These are phyloP conservation scores for Crocallis elinguaria DNA, from an alignment of 2,888 invertebrate genomes.

Conservation along the genomic window DNA sequence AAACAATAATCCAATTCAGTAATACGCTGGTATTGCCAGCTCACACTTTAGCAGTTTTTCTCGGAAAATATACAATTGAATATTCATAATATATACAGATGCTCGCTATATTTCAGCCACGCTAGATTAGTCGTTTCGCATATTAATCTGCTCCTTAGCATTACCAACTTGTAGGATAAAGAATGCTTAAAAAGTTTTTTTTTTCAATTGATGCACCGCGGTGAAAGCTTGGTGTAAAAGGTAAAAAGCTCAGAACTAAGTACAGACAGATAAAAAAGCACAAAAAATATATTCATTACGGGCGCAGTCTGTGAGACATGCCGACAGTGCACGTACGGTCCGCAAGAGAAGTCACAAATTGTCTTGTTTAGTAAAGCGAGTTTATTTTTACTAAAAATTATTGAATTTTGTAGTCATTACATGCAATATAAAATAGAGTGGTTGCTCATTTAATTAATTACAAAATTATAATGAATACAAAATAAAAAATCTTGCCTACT, in stretches of 20 bases:
- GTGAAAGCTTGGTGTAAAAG: constrained; percentile 44
- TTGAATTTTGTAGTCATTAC: too few species aligned
- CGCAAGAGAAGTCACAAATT: constrained; percentile 22
- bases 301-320: constrained; percentile 47
- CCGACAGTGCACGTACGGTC: constrained; percentile 41
- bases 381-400: background rate
- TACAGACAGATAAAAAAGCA: constrained; percentile 51
- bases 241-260: constrained; percentile 48
- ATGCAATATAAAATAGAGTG: too few species aligned
- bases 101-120: constrained; percentile 17
- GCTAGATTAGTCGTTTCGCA: constrained; percentile 21
- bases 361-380: background rate
- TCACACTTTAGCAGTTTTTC: background rate
- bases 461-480: too few species aligned
- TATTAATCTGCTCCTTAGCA: constrained; percentile 9
- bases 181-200: constrained; percentile 9
- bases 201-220: constrained; percentile 19
- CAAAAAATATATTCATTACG: constrained; percentile 56
- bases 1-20: constrained; percentile 3
- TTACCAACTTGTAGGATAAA: background rate
- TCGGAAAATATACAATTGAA: background rate
- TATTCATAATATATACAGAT: background rate
- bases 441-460: too few species aligned
- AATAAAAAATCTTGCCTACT: too few species aligned
- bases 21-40: background rate